Evolutionary conservation across 2,797 vertebrate genomes (phyloP).

Genomic region (Threskiornis aethiopicus): DNA sequence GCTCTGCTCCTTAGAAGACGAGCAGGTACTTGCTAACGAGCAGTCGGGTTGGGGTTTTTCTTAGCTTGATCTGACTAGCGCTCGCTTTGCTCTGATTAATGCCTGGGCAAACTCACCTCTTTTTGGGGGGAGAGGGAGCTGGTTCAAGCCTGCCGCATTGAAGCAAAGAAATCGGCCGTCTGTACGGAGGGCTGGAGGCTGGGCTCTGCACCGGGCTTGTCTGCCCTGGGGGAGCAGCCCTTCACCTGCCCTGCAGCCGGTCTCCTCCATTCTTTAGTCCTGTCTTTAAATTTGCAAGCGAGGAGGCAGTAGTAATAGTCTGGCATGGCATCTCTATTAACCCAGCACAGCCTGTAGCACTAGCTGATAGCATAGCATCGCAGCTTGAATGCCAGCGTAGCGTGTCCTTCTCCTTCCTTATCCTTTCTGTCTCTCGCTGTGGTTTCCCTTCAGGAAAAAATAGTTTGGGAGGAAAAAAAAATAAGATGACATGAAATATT

Average conservation of each 20-base stretch:
- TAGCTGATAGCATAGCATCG: background rate
- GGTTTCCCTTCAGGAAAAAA: background rate
- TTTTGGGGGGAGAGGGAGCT: background rate
- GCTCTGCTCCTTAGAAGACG: background rate
- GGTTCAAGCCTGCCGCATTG: background rate
- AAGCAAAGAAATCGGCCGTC: fast-evolving
- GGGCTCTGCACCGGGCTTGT: fast-evolving
- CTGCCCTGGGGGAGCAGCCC: background rate
- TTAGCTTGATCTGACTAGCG: background rate
- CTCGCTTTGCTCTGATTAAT: background rate
- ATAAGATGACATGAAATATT: background rate
- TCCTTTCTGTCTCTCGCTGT: background rate
- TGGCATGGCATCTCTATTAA: background rate
- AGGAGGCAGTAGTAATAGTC: fast-evolving
- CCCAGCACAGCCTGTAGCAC: background rate
- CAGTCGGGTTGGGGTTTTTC: background rate
- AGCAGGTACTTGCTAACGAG: background rate
- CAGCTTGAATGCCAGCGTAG: fast-evolving
- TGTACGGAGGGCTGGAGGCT: background rate
- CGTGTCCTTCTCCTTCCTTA: background rate
- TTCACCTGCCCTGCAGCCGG: background rate
- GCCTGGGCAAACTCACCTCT: background rate
- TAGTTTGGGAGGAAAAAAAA: fast-evolving
- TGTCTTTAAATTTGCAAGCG: background rate
- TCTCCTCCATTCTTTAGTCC: background rate